A percentile compares a stretch with the other conserved stretches of the same genome.
Conservation (phyloP, 1,140 invertebrate species). For the Neodiprion lecontei region DNA sequence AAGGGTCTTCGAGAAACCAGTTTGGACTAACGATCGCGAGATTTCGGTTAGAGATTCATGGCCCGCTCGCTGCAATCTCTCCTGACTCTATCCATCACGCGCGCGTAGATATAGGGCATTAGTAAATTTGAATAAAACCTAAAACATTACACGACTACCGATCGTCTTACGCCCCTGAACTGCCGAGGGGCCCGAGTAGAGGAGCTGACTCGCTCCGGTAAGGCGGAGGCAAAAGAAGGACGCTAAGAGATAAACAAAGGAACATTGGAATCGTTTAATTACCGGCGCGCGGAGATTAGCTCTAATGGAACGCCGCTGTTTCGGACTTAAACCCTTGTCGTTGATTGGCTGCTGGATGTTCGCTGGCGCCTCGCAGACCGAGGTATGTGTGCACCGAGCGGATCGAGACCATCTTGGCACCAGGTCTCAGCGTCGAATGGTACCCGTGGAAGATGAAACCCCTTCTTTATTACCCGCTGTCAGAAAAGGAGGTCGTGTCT, state of each 20-base stretch:
- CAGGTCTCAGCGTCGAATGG: too few relatives aligned
- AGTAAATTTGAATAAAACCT: not conserved
- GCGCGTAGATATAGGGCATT: too few relatives aligned
- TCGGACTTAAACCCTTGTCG: not conserved
- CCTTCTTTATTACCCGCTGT: not conserved
- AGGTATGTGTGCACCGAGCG: not conserved
- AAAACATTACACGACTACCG: not conserved
- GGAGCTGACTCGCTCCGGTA: not conserved
- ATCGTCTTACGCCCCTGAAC: not conserved
- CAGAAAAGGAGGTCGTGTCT: not conserved
- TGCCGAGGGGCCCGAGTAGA: too few relatives aligned
- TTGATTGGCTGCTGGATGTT: conserved; percentile 7
- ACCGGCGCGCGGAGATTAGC: conserved; percentile 3
- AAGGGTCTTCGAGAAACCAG: not conserved
- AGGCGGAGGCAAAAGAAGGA: not conserved
- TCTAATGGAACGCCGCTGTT: conserved; percentile 4
- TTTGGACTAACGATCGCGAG: not conserved
- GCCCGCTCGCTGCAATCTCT: not conserved
- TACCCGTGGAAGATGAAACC: not conserved
- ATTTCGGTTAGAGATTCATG: not conserved
- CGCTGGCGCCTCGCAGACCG: not conserved
- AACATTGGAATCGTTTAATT: conserved; percentile 3
- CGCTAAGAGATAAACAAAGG: not conserved
- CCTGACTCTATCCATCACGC: too few relatives aligned
- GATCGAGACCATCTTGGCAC: not conserved